phyloP scores from a whole-genome alignment of 2,797 vertebrate genomes.

The Rhabdomys pumilio region DNA sequence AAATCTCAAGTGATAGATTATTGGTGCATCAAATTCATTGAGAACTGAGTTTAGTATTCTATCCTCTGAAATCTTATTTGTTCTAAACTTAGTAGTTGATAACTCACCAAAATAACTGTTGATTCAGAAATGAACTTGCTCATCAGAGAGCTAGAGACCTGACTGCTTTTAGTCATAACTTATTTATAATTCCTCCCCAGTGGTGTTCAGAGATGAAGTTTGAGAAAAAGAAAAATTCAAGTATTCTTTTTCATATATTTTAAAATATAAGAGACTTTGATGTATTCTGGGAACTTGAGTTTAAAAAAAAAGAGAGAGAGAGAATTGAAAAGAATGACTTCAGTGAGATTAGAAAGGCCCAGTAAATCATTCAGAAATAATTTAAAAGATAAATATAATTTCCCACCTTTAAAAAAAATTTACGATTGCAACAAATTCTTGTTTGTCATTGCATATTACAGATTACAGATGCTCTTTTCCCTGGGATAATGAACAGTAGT shows the following conservation, averaged over 20 bases:
- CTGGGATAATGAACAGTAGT: neutral
- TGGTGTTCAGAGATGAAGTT: constrained; percentile 70
- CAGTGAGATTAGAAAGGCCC: constrained; percentile 5
- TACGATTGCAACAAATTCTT: constrained; percentile 2
- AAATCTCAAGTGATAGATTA: constrained; percentile 25
- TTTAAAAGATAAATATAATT: constrained; percentile 56
- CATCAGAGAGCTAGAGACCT: constrained; percentile 74
- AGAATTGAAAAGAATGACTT: constrained; percentile 63
- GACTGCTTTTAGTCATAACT: constrained; percentile 76
- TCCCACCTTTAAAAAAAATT: constrained; percentile 22
- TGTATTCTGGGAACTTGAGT: constrained; percentile 60
- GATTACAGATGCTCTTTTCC: neutral
- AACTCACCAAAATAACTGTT: constrained; percentile 73
- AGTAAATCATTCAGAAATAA: neutral
- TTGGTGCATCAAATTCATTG: constrained; percentile 12
- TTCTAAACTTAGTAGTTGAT: constrained; percentile 64
- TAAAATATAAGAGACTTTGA: constrained; percentile 73
- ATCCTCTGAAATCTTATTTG: constrained; percentile 45
- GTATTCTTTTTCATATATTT: constrained; percentile 79
- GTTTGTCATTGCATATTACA: neutral
- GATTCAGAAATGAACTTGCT: constrained; percentile 75
- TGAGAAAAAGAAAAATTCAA: constrained; percentile 68
- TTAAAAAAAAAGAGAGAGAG: neutral
- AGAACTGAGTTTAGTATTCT: constrained; percentile 45
- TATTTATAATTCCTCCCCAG: constrained; percentile 78